These are phyloP conservation scores for Ephydatia muelleri DNA, from an alignment of 37 sponge, comb jelly and placozoan species.

Conservation along the genomic window DNA sequence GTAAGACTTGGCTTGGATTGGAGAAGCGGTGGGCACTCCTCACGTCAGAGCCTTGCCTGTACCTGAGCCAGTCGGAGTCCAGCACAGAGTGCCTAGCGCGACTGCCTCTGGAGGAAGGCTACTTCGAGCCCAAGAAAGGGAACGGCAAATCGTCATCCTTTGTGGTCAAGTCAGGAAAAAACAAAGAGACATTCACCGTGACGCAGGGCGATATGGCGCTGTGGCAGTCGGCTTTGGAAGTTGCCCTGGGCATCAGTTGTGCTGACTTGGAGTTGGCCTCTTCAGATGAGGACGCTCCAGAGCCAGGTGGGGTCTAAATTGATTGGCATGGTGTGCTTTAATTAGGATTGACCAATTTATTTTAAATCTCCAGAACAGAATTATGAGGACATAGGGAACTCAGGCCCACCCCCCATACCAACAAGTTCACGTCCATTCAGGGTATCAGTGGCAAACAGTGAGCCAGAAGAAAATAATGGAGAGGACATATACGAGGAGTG, in stretches of 20 bases:
- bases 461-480: constrained; percentile 18
- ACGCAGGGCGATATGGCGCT: constrained; percentile 3
- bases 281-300: constrained; percentile 63
- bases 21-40: constrained; percentile 53
- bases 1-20: constrained; percentile 36
- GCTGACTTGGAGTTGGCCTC: constrained; percentile 43
- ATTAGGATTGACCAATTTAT: background rate
- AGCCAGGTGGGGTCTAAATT: background rate
- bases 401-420: no score
- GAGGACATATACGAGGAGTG: constrained; percentile 75
- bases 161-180: constrained; percentile 24
- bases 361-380: background rate
- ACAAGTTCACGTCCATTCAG: background rate
- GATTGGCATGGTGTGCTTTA: background rate
- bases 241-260: constrained; percentile 38
- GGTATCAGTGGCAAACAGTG: constrained; percentile 42
- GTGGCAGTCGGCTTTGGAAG: constrained; percentile 34
- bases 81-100: constrained; percentile 22
- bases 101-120: constrained; percentile 6
- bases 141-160: constrained; percentile 35
- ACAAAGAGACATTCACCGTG: constrained; percentile 37
- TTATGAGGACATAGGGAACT: background rate
- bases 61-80: constrained; percentile 33
- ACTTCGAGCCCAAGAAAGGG: constrained; percentile 28
- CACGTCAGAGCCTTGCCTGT: constrained; percentile 32